Base-by-base conservation (phyloP, 2,797 vertebrate genomes). In the Staurois parvus region DNA sequence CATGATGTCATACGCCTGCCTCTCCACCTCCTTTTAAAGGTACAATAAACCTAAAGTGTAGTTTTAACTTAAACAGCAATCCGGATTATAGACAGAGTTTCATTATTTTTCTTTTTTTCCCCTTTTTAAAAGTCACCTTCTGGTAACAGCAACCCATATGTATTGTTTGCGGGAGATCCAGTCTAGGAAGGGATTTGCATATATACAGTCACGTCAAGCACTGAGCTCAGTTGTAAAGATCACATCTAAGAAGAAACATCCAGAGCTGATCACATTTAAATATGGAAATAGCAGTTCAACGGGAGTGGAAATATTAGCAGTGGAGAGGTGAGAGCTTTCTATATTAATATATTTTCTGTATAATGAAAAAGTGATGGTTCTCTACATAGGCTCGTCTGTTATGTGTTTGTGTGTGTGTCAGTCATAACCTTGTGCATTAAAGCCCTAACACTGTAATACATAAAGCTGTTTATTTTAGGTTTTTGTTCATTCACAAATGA, bases 201-300 rank as follows among this genome's bases (percentile, higher is more conserved):
- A 99, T 89, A 99, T 99, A 92, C 98, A 99, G 86, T 99, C 98
- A 90, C 96, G 98, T 84, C 98, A 99, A 90, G 97, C 98, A 2
- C 94, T 99, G 76, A 99, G 96, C 93, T 97, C 97, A 0, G 97
- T 99, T 88, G 97, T 99, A 90, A 99, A 99, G 95, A 99, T 99
- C 91, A 99, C 98, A 24, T 99, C 98, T 66, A 99, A 99, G 92
- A 99, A 99, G 94, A 99, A 99, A 90, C 98, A 99, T 88, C 98
- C 98, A 0, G 98, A 99, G 88, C 95, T 99, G 72, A 99, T 99
- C 88, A 99, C 98, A 0, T 99, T 99, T 94, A 99, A 99, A 92
- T 99, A 97, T 37, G 98, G 98, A 91, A 99, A 92, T 91, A 99
- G 96, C 94, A 98, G 94, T 91, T 90, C 96, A 73, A 94, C 97